Conservation (phyloP, 2,888 invertebrate species). For the Meloe dianella region DNA sequence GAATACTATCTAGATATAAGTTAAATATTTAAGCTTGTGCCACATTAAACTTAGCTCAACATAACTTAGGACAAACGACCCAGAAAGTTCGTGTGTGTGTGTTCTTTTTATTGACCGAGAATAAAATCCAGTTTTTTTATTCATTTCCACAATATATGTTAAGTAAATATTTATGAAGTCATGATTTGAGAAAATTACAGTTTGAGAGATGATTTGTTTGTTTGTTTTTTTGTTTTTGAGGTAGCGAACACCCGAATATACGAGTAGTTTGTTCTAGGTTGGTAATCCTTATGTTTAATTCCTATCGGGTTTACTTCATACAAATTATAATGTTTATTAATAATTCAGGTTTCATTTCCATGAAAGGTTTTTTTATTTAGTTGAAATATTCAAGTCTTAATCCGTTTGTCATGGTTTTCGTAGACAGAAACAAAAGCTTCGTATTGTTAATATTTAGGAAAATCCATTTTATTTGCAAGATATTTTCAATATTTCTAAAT, state of each 20-base stretch:
- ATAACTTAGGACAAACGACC: neutral
- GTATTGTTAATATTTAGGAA: neutral
- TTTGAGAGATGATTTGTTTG: neutral
- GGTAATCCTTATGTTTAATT: neutral
- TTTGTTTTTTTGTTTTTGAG: no score
- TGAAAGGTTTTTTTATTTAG: neutral
- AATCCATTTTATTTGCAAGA: neutral
- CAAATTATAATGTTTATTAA: neutral
- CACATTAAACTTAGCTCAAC: neutral
- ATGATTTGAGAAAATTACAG: neutral
- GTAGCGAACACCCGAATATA: neutral
- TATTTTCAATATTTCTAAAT: neutral
- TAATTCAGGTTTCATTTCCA: neutral
- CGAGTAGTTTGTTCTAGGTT: neutral
- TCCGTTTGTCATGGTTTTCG: neutral
- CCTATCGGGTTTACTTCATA: neutral
- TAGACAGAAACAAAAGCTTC: neutral
- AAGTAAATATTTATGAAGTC: neutral
- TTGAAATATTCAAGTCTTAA: neutral
- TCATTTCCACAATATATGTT: no score
- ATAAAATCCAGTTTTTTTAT: neutral
- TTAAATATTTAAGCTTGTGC: conserved; percentile 2
- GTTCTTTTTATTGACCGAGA: neutral
- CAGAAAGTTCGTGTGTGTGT: neutral
- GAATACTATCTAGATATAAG: neutral